A percentile compares a stretch with the other conserved stretches of the same genome.
Conservation (phyloP, 2,797 vertebrate species). For the Saguinus oedipus region DNA sequence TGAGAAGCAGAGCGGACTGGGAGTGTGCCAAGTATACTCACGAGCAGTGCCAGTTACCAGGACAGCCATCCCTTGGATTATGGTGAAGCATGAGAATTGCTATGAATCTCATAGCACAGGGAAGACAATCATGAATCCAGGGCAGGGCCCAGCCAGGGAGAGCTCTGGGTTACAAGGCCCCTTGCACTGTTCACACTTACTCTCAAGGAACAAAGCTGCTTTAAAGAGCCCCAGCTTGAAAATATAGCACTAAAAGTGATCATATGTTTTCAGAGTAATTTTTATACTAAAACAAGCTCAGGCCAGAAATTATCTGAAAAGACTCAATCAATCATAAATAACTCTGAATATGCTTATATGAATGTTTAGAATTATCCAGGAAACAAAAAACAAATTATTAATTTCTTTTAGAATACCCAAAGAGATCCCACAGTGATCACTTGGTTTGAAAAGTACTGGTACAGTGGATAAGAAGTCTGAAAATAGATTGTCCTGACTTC, state of each 20-base stretch:
- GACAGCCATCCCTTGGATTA: not conserved
- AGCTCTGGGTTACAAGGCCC: fast-evolving
- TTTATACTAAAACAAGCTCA: not conserved
- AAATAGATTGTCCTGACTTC: not conserved
- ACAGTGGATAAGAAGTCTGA: not conserved
- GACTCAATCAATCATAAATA: not conserved
- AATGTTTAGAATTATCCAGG: not conserved
- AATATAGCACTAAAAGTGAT: not conserved
- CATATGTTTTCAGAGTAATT: not conserved
- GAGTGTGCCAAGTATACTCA: fast-evolving
- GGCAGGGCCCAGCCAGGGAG: not conserved
- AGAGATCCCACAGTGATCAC: not conserved
- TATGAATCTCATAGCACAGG: not conserved
- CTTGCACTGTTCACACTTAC: not conserved
- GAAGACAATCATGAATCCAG: not conserved
- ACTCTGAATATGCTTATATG: not conserved
- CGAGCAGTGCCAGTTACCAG: not conserved
- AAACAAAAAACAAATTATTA: not conserved
- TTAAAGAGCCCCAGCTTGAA: not conserved
- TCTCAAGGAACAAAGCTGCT: not conserved
- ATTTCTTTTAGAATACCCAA: not conserved
- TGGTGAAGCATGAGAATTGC: not conserved
- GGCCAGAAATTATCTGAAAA: not conserved
- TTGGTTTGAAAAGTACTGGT: not conserved
- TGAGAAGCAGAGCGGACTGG: not conserved